Evolutionary conservation across 92 coral and sea anemone species (phyloP).

Genomic region (Palythoa caribaeorum): DNA sequence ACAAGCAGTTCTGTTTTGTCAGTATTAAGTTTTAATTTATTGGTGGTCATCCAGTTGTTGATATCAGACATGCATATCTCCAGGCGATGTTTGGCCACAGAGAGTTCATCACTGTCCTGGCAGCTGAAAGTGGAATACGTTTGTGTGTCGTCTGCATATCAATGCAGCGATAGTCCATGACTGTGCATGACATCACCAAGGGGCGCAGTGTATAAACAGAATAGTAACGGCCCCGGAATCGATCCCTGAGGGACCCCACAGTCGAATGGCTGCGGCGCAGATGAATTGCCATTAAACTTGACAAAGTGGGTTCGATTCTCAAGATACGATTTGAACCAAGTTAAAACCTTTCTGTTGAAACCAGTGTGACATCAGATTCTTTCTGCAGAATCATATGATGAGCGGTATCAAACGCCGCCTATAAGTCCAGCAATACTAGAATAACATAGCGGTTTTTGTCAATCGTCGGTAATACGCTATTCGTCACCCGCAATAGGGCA

Average conservation of each 20-base stretch:
- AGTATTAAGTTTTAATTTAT: slow-evolving; percentile 42
- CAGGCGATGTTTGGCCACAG: background rate
- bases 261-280: background rate
- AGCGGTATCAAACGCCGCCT: slow-evolving; percentile 44
- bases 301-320: slow-evolving; percentile 45
- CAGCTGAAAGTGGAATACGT: slow-evolving; percentile 23
- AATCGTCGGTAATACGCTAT: no score
- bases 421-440: no score
- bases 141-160: slow-evolving; percentile 5
- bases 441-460: no score
- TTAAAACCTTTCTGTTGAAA: slow-evolving; percentile 48
- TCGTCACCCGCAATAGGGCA: no score
- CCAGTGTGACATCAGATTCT: slow-evolving; percentile 40
- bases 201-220: background rate
- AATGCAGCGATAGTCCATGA: slow-evolving; percentile 1
- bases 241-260: slow-evolving; percentile 33
- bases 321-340: slow-evolving; percentile 52
- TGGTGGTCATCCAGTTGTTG: slow-evolving; percentile 43
- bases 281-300: background rate
- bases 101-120: slow-evolving; percentile 32
- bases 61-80: slow-evolving; percentile 49
- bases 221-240: background rate
- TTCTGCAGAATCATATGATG: slow-evolving; percentile 50
- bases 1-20: slow-evolving; percentile 20
- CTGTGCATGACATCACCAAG: background rate